Percentiles rank a stretch among this genome's conserved stretches.
Evolutionary conservation across 2,888 invertebrate species (phyloP).

Genomic region (Ethmia dodecea): DNA sequence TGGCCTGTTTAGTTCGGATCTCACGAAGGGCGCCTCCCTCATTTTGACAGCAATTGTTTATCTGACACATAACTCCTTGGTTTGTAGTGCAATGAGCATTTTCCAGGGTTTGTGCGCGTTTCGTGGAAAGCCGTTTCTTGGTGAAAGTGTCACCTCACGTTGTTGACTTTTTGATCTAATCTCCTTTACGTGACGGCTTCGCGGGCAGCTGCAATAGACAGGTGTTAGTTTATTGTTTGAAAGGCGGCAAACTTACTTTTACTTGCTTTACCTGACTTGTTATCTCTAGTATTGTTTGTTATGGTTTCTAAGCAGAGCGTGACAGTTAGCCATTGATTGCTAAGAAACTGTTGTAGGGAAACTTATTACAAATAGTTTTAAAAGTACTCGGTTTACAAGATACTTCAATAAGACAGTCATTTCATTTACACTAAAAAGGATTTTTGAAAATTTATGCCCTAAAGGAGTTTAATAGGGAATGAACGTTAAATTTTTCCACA

Average conservation of each 20-base stretch:
- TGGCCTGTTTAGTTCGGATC: conserved; percentile 29
- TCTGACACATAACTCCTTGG: conserved; percentile 35
- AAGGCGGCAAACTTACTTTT: conserved; percentile 27
- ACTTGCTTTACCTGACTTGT: background rate
- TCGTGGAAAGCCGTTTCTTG: conserved; percentile 46
- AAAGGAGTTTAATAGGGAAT: too few species aligned
- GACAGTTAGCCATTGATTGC: too few species aligned
- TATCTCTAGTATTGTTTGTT: conserved; percentile 19
- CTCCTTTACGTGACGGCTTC: conserved; percentile 47
- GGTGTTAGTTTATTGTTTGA: conserved; percentile 40
- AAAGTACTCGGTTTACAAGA: too few species aligned
- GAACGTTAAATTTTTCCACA: too few species aligned
- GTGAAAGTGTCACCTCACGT: conserved; percentile 62
- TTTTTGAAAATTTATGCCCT: too few species aligned
- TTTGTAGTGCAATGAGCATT: conserved; percentile 50
- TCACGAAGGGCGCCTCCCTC: conserved; percentile 8
- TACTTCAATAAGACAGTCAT: too few species aligned
- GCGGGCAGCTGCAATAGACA: conserved; percentile 49
- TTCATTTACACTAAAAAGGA: too few species aligned
- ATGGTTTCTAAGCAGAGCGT: too few species aligned
- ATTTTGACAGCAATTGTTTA: conserved; percentile 46
- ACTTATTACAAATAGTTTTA: too few species aligned
- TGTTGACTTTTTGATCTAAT: conserved; percentile 39
- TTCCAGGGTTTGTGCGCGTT: conserved; percentile 62
- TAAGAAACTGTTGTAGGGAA: too few species aligned